Conservation (phyloP, 1,140 invertebrate genomes). For the Cardiocondyla obscurior region DNA sequence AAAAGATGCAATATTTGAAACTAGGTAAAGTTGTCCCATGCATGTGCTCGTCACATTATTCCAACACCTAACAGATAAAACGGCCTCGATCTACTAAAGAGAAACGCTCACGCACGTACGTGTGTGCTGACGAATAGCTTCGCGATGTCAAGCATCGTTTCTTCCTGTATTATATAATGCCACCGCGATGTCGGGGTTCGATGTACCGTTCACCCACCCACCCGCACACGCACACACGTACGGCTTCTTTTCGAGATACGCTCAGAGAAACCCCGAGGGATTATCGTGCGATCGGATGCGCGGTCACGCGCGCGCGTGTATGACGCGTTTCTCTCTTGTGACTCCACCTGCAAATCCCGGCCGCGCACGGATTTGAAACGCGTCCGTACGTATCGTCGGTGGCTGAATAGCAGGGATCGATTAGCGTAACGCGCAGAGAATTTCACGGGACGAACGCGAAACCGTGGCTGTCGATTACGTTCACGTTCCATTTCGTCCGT, state of each 20-base stretch:
- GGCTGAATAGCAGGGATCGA: constrained; percentile 67
- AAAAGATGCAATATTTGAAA: neutral
- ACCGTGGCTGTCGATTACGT: constrained; percentile 18
- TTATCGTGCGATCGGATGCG: constrained; percentile 73
- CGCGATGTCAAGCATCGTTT: constrained; percentile 5
- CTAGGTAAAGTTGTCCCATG: neutral
- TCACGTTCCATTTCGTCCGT: constrained; percentile 21
- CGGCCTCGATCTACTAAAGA: neutral
- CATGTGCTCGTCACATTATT: neutral
- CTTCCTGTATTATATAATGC: constrained; percentile 46
- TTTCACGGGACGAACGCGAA: constrained; percentile 33
- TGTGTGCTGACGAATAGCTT: neutral
- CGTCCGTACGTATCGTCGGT: constrained; percentile 62
- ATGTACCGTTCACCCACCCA: constrained; percentile 57
- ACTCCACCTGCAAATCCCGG: constrained; percentile 74
- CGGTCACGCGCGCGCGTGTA: constrained; percentile 71
- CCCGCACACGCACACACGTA: neutral
- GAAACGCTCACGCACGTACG: neutral
- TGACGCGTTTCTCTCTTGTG: constrained; percentile 62
- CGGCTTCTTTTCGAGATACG: constrained; percentile 60
- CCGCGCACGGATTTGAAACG: constrained; percentile 66
- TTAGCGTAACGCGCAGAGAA: constrained; percentile 50
- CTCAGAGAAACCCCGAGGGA: constrained; percentile 63
- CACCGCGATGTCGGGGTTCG: neutral
- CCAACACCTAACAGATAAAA: neutral